phyloP scores from a whole-genome alignment of 2,797 vertebrate genomes.

The Pseudochirops corinnae region DNA sequence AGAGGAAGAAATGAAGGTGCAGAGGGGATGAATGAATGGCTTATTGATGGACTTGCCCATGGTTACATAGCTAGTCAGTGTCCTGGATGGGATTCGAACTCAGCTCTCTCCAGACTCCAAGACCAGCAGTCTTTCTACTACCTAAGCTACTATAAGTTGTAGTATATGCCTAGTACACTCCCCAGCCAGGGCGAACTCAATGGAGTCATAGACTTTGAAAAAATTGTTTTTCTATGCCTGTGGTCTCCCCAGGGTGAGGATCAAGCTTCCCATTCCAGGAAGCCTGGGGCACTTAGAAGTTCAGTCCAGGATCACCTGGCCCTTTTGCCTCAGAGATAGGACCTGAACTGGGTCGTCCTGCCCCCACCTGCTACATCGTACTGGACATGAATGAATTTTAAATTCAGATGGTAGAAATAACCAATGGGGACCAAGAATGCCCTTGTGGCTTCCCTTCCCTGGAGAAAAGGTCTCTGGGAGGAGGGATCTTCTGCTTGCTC shows the following conservation, averaged over 20 bases:
- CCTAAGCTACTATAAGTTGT: not conserved
- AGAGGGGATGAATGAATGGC: not conserved
- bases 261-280: not conserved
- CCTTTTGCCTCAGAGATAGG: not conserved
- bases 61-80: not conserved
- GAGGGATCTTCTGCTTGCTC: not conserved
- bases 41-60: not conserved
- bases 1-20: not conserved
- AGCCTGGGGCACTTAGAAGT: not conserved
- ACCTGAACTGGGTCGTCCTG: not conserved
- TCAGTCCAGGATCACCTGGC: not conserved
- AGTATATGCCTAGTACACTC: not conserved
- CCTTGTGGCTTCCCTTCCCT: conserved; percentile 15
- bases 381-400: conserved; percentile 7
- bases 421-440: not conserved
- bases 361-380: not conserved
- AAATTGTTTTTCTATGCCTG: not conserved
- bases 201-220: not conserved
- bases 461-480: conserved; percentile 7
- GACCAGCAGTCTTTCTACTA: not conserved
- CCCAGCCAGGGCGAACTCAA: not conserved
- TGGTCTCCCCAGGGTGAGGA: not conserved
- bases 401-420: not conserved
- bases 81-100: not conserved
- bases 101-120: not conserved